Percentiles rank a stretch among this genome's conserved stretches.
These are phyloP conservation scores for Adelognathus sp. DNA, from an alignment of 2,888 invertebrate genomes.

Conservation along the genomic window DNA sequence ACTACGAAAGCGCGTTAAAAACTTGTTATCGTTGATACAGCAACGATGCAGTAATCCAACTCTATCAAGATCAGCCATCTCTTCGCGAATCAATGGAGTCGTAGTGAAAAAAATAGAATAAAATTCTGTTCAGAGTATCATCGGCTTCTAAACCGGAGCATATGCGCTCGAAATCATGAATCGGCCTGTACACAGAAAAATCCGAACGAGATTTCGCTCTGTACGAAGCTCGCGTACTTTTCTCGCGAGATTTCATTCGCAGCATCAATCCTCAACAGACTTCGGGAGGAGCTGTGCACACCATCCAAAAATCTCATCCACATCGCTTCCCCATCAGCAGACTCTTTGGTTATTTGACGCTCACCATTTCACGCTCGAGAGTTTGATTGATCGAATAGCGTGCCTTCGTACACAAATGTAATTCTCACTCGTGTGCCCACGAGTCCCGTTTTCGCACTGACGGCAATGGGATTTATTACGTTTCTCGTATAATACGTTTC, in stretches of 20 bases:
- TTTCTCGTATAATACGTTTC: not conserved
- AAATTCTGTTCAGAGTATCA: no score
- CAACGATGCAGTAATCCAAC: no score
- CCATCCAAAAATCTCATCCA: not conserved
- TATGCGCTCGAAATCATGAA: no score
- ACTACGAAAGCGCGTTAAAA: no score
- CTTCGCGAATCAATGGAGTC: no score
- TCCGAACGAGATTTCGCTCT: no score
- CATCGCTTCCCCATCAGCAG: not conserved
- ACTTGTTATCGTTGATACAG: no score
- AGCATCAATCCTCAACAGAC: slow-evolving; percentile 10
- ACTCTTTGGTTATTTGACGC: slow-evolving; percentile 43
- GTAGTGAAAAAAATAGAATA: no score
- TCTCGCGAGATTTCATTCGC: slow-evolving; percentile 13
- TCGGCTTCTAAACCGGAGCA: no score
- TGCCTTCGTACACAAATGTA: not conserved
- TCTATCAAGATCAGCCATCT: no score
- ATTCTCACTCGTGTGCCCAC: not conserved
- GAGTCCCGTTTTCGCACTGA: not conserved
- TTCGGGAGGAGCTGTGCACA: not conserved
- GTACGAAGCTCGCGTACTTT: not conserved
- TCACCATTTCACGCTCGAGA: slow-evolving; percentile 27
- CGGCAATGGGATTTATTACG: slow-evolving; percentile 41
- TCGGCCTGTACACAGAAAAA: no score
- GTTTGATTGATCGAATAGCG: slow-evolving; percentile 42